These are phyloP conservation scores for Callinectes sapidus DNA, from an alignment of 2,888 invertebrate genomes.

Conservation along the genomic window DNA sequence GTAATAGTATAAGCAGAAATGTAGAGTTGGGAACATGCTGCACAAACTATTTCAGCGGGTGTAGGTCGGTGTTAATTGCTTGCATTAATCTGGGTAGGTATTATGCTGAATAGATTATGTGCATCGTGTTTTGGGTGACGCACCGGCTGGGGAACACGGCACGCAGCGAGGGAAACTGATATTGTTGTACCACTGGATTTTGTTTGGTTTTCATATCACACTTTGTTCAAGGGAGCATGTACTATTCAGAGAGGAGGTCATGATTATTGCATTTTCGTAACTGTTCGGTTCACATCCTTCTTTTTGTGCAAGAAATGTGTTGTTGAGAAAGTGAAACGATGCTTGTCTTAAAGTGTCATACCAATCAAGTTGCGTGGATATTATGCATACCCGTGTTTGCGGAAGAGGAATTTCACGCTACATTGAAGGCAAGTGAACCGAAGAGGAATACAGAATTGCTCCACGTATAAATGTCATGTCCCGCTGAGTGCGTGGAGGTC, in stretches of 20 bases:
- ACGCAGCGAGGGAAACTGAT: not conserved
- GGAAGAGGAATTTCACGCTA: not conserved
- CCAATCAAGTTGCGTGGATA: not conserved
- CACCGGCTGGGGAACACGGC: not conserved
- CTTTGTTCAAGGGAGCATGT: not conserved
- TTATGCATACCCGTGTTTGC: not conserved
- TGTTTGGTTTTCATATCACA: not conserved
- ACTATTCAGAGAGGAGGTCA: not conserved
- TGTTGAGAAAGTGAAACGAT: not conserved
- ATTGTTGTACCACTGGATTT: not conserved
- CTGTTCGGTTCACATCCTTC: not conserved
- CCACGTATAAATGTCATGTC: not conserved
- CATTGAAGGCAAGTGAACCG: not conserved
- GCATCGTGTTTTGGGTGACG: too few species aligned
- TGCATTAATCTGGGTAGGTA: not conserved
- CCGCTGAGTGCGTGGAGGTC: not conserved
- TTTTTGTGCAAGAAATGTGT: not conserved
- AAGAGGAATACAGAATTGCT: not conserved
- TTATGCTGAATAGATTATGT: not conserved
- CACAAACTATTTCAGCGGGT: not conserved
- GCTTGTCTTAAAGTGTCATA: not conserved
- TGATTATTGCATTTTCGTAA: not conserved
- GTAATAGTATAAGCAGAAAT: not conserved
- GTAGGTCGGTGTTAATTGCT: not conserved
- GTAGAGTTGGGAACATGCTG: not conserved